A percentile compares a stretch with the other conserved stretches of the same genome.
These are phyloP conservation scores for Botia kubotai DNA, from an alignment of 2,797 vertebrate genomes.

Conservation along the genomic window DNA sequence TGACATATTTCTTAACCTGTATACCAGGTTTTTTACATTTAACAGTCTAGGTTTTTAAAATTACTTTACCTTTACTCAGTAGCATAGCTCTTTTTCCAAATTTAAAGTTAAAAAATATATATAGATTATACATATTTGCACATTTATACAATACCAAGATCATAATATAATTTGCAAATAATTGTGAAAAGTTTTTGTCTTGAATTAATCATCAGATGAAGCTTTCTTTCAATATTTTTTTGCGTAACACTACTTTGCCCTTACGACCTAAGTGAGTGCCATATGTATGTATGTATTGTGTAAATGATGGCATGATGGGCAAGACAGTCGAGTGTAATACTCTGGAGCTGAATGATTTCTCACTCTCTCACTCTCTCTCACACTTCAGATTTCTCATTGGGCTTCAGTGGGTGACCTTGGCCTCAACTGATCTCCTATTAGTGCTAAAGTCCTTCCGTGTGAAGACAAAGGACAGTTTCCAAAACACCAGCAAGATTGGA, in stretches of 20 bases:
- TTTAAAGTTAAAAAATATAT: no score
- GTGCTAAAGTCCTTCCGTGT: slow-evolving; percentile 13
- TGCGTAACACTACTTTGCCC: not conserved
- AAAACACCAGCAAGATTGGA: not conserved
- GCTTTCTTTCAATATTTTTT: slow-evolving; percentile 49
- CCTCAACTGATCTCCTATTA: slow-evolving; percentile 34
- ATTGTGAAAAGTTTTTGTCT: not conserved
- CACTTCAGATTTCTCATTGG: not conserved
- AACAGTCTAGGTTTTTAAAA: no score
- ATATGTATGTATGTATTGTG: not conserved
- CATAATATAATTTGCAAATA: not conserved
- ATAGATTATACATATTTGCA: no score
- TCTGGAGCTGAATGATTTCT: not conserved
- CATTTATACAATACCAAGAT: not conserved
- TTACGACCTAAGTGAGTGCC: slow-evolving; percentile 27
- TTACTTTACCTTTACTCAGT: no score
- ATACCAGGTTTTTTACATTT: no score
- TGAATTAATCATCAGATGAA: slow-evolving; percentile 31
- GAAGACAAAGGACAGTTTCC: slow-evolving; percentile 29
- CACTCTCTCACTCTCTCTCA: not conserved
- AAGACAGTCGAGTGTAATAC: not conserved
- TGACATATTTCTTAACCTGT: no score
- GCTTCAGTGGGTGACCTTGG: slow-evolving; percentile 30
- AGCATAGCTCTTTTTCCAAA: no score
- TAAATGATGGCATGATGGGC: not conserved